Conservation (phyloP, 2,888 invertebrate genomes). For the Ceraclea dissimilis region DNA sequence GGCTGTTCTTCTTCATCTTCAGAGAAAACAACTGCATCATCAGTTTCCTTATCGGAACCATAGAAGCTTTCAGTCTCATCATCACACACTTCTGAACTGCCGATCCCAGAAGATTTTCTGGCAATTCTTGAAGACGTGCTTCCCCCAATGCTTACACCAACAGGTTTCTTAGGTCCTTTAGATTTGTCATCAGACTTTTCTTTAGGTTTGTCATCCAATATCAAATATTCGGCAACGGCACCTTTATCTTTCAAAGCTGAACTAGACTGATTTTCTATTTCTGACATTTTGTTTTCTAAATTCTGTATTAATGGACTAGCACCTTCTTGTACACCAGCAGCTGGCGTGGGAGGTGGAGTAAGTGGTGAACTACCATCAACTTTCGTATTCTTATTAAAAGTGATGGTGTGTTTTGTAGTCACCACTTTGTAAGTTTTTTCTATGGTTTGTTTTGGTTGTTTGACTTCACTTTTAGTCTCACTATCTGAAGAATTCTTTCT, state of each 20-base stretch:
- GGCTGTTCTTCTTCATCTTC: slow-evolving; percentile 41
- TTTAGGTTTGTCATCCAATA: slow-evolving; percentile 30
- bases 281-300: slow-evolving; percentile 15
- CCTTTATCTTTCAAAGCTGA: slow-evolving; percentile 30
- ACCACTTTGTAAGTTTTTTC: slow-evolving; percentile 13
- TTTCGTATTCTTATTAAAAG: not conserved
- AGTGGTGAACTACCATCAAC: not conserved
- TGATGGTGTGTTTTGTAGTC: not conserved
- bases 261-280: slow-evolving; percentile 19
- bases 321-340: slow-evolving; percentile 2
- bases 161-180: slow-evolving; percentile 3
- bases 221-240: slow-evolving; percentile 33
- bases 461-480: slow-evolving; percentile 27
- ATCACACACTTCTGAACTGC: slow-evolving; percentile 15
- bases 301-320: slow-evolving; percentile 14
- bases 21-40: slow-evolving; percentile 53
- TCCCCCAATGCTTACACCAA: slow-evolving; percentile 20
- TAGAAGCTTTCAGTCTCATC: slow-evolving; percentile 52
- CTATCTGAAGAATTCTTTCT: slow-evolving; percentile 15
- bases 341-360: slow-evolving; percentile 22
- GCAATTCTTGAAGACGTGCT: slow-evolving; percentile 13
- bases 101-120: slow-evolving; percentile 20
- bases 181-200: not conserved
- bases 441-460: slow-evolving; percentile 17
- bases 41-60: slow-evolving; percentile 53